Percentiles rank a stretch among this genome's conserved stretches.
Conservation (phyloP, 2,113 vertebrate genomes). For the Alligator sinensis region DNA sequence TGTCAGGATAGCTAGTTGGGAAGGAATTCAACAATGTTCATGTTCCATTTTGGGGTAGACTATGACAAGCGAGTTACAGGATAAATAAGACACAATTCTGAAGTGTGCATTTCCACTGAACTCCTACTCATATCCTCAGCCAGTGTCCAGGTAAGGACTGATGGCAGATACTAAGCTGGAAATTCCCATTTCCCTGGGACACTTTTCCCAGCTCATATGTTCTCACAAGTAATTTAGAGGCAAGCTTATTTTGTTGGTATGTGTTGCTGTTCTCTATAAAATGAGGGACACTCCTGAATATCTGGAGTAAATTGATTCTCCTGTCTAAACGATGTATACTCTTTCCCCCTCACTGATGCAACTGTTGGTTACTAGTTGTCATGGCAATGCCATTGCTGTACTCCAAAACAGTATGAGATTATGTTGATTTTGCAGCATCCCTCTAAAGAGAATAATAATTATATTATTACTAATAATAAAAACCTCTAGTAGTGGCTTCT, state of each 20-base stretch:
- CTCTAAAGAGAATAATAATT: background rate
- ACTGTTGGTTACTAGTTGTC: background rate
- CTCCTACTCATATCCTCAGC: background rate
- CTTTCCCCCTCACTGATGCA: background rate
- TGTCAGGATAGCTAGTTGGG: background rate
- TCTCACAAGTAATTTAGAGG: background rate
- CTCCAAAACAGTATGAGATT: background rate
- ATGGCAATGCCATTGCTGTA: conserved; percentile 4
- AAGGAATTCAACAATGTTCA: background rate
- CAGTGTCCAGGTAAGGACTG: background rate
- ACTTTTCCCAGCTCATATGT: background rate
- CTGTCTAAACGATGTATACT: background rate
- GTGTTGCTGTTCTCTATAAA: background rate
- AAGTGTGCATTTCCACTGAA: background rate
- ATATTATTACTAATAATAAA: background rate
- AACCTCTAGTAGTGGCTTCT: background rate
- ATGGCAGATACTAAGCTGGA: background rate
- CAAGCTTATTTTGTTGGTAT: background rate
- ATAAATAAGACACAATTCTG: background rate
- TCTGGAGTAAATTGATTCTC: background rate
- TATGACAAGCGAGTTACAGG: background rate
- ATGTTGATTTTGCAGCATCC: background rate
- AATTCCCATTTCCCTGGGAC: background rate
- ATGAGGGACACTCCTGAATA: background rate
- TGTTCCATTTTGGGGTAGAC: background rate